Percentiles rank a stretch among this genome's conserved stretches.
Conservation (phyloP, 1,140 invertebrate species). For the Lucilia cuprina region DNA sequence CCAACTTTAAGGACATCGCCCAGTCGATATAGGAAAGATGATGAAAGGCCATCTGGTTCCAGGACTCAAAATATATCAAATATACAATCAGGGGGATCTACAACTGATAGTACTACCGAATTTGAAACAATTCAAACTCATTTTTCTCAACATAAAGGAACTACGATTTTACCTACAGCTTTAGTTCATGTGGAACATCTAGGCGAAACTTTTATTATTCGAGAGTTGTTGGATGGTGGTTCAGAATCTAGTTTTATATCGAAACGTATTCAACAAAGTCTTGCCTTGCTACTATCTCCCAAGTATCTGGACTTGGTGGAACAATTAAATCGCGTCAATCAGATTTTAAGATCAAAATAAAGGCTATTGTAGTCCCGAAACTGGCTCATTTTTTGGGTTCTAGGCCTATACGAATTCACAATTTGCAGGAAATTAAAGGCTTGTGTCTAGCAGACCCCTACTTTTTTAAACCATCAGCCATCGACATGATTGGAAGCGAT, state of each 20-base stretch:
- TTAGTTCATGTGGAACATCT: neutral
- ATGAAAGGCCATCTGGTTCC: neutral
- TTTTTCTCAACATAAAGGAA: neutral
- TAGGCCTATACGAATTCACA: neutral
- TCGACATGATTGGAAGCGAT: constrained; percentile 19
- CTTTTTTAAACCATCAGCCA: neutral
- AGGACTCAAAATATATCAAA: neutral
- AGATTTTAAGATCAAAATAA: neutral
- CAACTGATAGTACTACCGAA: neutral
- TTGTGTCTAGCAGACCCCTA: constrained; percentile 1
- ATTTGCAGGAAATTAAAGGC: neutral
- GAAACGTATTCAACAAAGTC: neutral
- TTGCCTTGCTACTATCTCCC: neutral
- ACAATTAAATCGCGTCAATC: neutral
- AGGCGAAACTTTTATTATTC: neutral
- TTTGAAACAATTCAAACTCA: too few species aligned
- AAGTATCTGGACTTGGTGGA: neutral
- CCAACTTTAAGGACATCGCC: neutral
- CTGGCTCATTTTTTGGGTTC: too few species aligned
- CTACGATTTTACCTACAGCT: neutral
- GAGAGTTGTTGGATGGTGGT: neutral
- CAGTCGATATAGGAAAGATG: neutral
- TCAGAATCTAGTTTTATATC: neutral
- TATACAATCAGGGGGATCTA: neutral
- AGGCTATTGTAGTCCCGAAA: neutral